Evolutionary conservation across 1,140 invertebrate genomes (phyloP), one percentile per base, ranked within the genome.

Genomic region (Diprion similis): DNA sequence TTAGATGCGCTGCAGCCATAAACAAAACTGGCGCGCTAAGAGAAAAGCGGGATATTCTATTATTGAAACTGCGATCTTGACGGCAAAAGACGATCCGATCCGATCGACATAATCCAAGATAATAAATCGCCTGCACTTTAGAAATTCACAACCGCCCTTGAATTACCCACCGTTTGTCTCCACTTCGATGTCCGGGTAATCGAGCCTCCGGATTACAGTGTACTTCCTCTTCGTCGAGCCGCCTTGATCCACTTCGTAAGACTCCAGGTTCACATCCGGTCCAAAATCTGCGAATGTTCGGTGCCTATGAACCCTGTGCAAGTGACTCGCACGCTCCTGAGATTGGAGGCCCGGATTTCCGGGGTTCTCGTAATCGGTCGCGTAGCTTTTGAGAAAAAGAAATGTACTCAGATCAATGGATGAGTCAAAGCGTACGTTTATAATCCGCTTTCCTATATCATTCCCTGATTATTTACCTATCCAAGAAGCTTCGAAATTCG

Each of bases 121-220:
- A 37, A 37, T 1, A 37, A 37, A 1, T 37, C 24, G 24, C 6
- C 6, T 37, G 1, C 24, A 37, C 6, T 37, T 37, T 37, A 37
- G 2, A 37, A 37, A 37, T 37, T 37, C 24, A 37, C 24, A 6
- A 1, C 24, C 6, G 6, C 6, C 24, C 24, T 37, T 17, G 13
- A 19, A 19, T 13, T 11, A 17, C 66, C 37, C 19, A 68, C 66
- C 66, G 66, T 68, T 68, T 19, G 66, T 68, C 19, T 68, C 66
- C 66, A 68, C 66, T 19, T 68, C 66, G 66, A 68, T 68, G 11
- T 68, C 66, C 66, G 66, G 66, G 18, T 68, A 68, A 4, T 68
- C 66, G 18, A 68, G 37, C 37, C 66, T 68, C 37, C 66, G 66
- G 17, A 68, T 68, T 13, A 68, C 66, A 11, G 66, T 68, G 15